These are phyloP conservation scores for Apodemia zela DNA, from an alignment of 2,888 invertebrate species.

Conservation along the genomic window DNA sequence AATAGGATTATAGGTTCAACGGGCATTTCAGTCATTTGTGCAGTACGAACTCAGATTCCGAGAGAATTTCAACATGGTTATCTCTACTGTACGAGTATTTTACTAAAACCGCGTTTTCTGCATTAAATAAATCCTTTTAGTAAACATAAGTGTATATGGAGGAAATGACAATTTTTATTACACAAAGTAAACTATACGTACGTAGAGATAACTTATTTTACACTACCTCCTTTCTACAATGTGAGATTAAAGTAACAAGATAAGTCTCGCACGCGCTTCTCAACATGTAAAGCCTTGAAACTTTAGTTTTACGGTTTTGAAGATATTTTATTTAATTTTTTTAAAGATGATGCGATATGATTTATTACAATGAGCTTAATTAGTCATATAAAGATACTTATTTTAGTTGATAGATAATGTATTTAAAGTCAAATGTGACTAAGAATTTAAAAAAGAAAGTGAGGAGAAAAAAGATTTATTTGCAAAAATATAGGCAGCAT, in stretches of 20 bases:
- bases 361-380: too few species aligned
- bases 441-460: too few species aligned
- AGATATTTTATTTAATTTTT: too few species aligned
- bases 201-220: constrained; percentile 22
- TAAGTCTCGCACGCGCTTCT: constrained; percentile 19
- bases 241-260: constrained; percentile 26
- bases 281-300: constrained; percentile 13
- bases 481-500: too few species aligned
- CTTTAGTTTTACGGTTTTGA: too few species aligned
- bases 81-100: neutral
- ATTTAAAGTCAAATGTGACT: too few species aligned
- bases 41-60: neutral
- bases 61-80: neutral
- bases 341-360: too few species aligned
- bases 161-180: constrained; percentile 21
- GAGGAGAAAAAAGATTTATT: too few species aligned
- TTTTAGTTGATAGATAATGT: too few species aligned
- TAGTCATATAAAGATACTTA: too few species aligned
- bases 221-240: constrained; percentile 21
- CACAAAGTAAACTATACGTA: constrained; percentile 19
- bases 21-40: constrained; percentile 5
- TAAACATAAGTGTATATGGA: constrained; percentile 13
- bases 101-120: neutral
- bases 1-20: constrained; percentile 16
- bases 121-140: constrained; percentile 13